Conservation (phyloP, 1,140 invertebrate species). For the Reticulitermes speratus region DNA sequence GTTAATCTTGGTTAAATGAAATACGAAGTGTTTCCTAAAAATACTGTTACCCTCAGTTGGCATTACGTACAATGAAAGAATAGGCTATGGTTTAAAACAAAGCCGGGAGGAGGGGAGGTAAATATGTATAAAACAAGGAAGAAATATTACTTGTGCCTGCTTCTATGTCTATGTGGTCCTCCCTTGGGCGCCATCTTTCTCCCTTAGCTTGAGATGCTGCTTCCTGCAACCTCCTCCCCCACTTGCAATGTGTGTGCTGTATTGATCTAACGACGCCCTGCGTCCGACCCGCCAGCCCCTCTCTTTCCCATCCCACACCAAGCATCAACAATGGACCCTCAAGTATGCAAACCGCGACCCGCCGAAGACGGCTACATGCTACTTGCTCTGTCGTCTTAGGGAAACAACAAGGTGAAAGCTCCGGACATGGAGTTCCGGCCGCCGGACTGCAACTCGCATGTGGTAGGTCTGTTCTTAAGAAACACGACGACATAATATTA, state of each 20-base stretch:
- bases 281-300: neutral
- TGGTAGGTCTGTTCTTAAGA: too few species aligned
- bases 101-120: neutral
- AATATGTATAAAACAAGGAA: constrained; percentile 10
- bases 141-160: neutral
- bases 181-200: constrained; percentile 12
- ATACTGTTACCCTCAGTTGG: neutral
- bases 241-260: constrained; percentile 6
- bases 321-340: constrained; percentile 17
- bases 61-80: neutral
- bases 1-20: too few species aligned
- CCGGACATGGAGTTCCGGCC: too few species aligned
- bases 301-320: neutral
- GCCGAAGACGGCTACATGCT: neutral
- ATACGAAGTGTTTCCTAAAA: neutral
- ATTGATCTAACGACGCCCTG: constrained; percentile 13
- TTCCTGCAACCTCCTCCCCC: neutral
- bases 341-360: constrained; percentile 13
- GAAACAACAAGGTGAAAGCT: neutral
- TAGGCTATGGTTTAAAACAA: neutral
- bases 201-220: constrained; percentile 2
- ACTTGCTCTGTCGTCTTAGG: neutral
- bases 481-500: too few species aligned
- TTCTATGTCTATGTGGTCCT: neutral
- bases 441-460: too few species aligned